Evolutionary conservation across 2,888 invertebrate genomes (phyloP).

Genomic region (Apodemia hepburni): DNA sequence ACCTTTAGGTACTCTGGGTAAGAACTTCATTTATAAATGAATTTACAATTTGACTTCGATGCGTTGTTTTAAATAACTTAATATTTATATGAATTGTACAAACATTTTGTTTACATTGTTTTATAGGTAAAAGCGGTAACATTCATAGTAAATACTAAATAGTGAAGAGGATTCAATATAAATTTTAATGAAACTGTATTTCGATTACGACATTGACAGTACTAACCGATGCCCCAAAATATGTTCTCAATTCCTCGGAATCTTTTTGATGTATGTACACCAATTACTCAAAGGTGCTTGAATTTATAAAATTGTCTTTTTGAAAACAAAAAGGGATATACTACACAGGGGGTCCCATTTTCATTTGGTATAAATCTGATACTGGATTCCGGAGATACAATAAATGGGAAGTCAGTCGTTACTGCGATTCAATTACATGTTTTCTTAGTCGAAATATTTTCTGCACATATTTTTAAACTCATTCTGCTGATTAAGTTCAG

Average conservation of each 20-base stretch:
- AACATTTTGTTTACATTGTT: background rate
- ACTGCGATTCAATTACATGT: background rate
- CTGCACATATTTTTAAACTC: background rate
- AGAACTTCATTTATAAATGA: background rate
- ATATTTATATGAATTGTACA: background rate
- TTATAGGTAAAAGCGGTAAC: background rate
- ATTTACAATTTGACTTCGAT: no score
- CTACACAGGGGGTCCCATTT: no score
- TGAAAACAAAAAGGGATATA: no score
- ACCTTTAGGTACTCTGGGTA: no score
- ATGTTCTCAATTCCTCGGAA: no score
- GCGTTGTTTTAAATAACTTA: background rate
- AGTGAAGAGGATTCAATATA: background rate
- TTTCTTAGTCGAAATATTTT: background rate
- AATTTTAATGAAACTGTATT: background rate
- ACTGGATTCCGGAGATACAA: no score
- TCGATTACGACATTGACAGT: background rate
- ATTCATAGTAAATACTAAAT: background rate
- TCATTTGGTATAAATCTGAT: no score
- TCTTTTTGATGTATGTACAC: no score
- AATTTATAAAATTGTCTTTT: no score
- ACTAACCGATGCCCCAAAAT: no score
- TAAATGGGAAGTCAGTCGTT: no score
- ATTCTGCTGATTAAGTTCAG: background rate
- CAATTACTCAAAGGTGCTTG: no score